Conservation (phyloP, 2,888 invertebrate genomes). For the Cryptops parisi region DNA sequence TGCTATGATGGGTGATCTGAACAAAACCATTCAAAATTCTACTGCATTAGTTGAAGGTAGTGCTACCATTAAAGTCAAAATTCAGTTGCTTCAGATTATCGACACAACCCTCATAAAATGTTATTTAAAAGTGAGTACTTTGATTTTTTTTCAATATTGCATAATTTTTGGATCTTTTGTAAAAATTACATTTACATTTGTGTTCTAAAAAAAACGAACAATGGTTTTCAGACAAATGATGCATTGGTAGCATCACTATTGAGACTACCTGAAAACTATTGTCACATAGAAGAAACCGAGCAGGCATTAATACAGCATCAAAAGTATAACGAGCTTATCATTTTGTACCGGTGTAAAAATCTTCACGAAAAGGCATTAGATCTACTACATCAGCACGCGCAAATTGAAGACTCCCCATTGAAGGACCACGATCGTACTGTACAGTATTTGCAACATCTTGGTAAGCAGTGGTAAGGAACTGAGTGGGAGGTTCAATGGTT, state of each 20-base stretch:
- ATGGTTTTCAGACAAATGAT: constrained; percentile 85
- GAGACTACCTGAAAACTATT: constrained; percentile 65
- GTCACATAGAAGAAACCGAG: constrained; percentile 87
- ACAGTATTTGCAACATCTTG: constrained; percentile 79
- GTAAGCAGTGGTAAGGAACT: too few relatives aligned
- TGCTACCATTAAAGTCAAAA: constrained; percentile 40
- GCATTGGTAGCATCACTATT: constrained; percentile 81
- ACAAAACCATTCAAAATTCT: constrained; percentile 22
- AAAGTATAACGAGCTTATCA: constrained; percentile 84
- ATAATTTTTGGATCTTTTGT: too few relatives aligned
- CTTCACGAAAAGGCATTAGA: constrained; percentile 84
- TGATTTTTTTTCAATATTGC: background rate
- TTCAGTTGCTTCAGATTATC: constrained; percentile 71
- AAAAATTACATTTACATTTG: too few relatives aligned
- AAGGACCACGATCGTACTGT: constrained; percentile 71
- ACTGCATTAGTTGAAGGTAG: constrained; percentile 32
- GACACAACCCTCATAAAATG: constrained; percentile 96
- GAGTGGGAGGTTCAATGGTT: too few relatives aligned
- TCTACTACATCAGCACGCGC: constrained; percentile 53
- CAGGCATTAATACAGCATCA: constrained; percentile 68
- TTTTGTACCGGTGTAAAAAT: constrained; percentile 86
- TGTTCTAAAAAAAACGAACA: too few relatives aligned
- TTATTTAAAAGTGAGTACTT: constrained; percentile 61
- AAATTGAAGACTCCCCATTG: constrained; percentile 33
- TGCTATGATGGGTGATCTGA: constrained; percentile 23